Evolutionary conservation across 2,888 invertebrate species (phyloP), one percentile per base, ranked within the genome.

Genomic region (Pseudoips prasinana): DNA sequence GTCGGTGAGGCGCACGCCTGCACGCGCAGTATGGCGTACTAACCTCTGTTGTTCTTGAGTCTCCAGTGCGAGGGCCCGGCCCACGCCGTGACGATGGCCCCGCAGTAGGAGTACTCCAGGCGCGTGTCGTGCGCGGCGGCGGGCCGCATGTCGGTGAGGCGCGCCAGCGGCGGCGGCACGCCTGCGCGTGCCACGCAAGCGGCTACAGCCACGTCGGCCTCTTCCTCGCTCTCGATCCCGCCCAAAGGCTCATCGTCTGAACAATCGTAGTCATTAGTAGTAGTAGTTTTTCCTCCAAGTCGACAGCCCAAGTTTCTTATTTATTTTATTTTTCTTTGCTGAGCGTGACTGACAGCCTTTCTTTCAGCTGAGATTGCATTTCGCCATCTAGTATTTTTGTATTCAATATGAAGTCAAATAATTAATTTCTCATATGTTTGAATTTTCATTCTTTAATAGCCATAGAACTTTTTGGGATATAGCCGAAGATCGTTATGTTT

Each of bases 61-160:
- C 94, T 93, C 96, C 96, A 96, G 77, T 96, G 94, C 25, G 92
- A 87, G 17, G 96, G 96, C 0, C 96, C 96, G 10, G 94, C 95
- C 96, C 96, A 96, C 49, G 92, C 87, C 47, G 74, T 70, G 63
- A 70, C 90, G 69, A 88, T 90, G 73, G 91, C 89, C 7, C 74
- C 76, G 67, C 89, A 81, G 80, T 94, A 94, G 0, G 94, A 93
- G 78, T 94, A 95, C 74, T 95, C 94, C 24, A 92, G 87, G 7
- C 80, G 83, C 19, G 89, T 72, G 58, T 84, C 88, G 8, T 53
- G 60, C 25, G 87, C 73, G 39, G 77, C 85, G 11, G 70, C 70
- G 1, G 92, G 92, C 8, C 91, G 84, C 72, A 91, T 82, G 73
- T 92, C 92, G 1, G 90, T 80, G 30, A 92, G 86, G 1, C 55